Evolutionary conservation across 2,797 vertebrate species (phyloP).

Genomic region (Melopsittacus undulatus): DNA sequence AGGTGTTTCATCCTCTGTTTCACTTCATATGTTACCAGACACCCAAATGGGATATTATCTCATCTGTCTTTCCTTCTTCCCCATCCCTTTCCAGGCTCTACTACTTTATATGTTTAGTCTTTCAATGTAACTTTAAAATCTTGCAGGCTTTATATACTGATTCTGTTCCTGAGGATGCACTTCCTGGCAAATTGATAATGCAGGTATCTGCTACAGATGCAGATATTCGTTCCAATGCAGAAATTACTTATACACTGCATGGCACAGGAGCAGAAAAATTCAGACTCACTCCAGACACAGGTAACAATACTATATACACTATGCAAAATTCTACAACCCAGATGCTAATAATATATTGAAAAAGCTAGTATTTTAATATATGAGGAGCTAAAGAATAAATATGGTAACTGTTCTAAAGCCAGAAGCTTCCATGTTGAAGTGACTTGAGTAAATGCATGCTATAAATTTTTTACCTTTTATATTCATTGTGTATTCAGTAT

Average conservation of each 20-base stretch:
- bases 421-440: neutral
- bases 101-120: neutral
- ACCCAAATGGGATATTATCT: neutral
- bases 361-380: neutral
- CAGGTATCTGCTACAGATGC: constrained; percentile 92
- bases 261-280: constrained; percentile 91
- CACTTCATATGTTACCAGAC: neutral
- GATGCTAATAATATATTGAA: neutral
- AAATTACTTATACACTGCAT: constrained; percentile 89
- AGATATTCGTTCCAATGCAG: constrained; percentile 96
- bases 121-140: constrained; percentile 18
- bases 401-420: neutral
- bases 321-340: neutral
- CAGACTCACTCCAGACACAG: constrained; percentile 89
- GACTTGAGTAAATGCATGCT: neutral
- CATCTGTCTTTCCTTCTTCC: neutral
- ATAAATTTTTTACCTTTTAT: neutral
- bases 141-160: constrained; percentile 88
- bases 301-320: constrained; percentile 68
- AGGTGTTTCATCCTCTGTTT: neutral
- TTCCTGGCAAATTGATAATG: constrained; percentile 87
- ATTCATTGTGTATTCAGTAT: neutral
- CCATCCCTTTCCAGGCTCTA: neutral
- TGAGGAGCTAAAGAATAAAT: neutral
- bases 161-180: constrained; percentile 88